Evolutionary conservation across 2,113 vertebrate genomes (phyloP).

Genomic region (Verasper variegatus): DNA sequence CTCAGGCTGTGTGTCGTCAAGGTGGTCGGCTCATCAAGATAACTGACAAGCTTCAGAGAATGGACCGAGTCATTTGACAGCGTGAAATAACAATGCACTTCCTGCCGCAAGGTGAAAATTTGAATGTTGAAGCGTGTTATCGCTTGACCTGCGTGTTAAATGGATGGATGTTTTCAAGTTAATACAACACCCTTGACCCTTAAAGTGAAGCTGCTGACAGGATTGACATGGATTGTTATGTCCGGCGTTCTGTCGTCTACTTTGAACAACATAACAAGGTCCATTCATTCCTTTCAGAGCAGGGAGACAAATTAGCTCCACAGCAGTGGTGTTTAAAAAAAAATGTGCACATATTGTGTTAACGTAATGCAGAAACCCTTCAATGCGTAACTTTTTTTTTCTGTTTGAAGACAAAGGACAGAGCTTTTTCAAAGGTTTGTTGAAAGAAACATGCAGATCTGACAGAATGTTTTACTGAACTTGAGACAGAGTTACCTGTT

Average conservation of each 20-base stretch:
- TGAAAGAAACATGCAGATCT: not conserved
- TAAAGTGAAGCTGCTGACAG: conserved; percentile 4
- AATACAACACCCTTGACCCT: conserved; percentile 16
- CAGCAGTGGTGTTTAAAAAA: not conserved
- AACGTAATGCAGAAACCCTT: not conserved
- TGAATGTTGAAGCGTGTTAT: conserved; percentile 19
- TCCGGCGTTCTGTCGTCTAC: not conserved
- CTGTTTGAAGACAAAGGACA: not conserved
- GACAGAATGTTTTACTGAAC: not conserved
- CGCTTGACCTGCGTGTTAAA: conserved; percentile 28
- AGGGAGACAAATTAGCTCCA: not conserved
- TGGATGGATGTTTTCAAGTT: conserved; percentile 4
- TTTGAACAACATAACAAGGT: not conserved
- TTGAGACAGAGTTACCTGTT: not conserved
- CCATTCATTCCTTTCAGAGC: conserved; percentile 5
- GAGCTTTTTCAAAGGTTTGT: not conserved
- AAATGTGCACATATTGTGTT: not conserved
- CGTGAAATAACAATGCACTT: conserved; percentile 26
- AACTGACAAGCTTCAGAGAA: conserved; percentile 36
- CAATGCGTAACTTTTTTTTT: not conserved
- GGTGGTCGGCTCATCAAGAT: conserved; percentile 38
- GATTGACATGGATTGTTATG: not conserved
- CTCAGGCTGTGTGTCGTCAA: conserved; percentile 34
- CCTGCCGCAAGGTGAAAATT: conserved; percentile 36
- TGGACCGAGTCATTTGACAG: conserved; percentile 11